Conservation (phyloP, 2,888 invertebrate genomes). For the Drosophila pullipes region DNA sequence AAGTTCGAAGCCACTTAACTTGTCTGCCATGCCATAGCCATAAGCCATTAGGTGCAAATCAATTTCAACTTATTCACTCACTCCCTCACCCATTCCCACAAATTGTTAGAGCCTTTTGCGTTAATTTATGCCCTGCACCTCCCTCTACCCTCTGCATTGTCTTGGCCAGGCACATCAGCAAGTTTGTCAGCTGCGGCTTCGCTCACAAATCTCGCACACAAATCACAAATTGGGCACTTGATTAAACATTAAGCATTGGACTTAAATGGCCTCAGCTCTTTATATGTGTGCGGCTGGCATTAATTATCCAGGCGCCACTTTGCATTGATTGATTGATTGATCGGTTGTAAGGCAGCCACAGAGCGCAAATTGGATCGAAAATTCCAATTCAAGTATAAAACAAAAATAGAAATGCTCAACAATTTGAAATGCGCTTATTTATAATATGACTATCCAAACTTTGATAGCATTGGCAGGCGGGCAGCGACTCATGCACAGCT, state of each 20-base stretch:
- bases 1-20: constrained; percentile 59
- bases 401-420: not conserved
- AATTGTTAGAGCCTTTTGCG: constrained; percentile 38
- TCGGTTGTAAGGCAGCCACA: constrained; percentile 1
- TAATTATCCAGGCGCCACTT: constrained; percentile 47
- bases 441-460: constrained; percentile 45
- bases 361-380: not conserved
- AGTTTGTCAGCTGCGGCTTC: constrained; percentile 58
- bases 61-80: constrained; percentile 46
- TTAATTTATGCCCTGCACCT: constrained; percentile 46
- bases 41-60: constrained; percentile 54
- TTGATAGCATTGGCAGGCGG: constrained; percentile 34
- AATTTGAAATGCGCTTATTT: constrained; percentile 37
- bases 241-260: constrained; percentile 48
- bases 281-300: constrained; percentile 38
- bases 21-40: constrained; percentile 37
- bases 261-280: constrained; percentile 46
- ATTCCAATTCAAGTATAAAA: not conserved
- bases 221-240: constrained; percentile 61
- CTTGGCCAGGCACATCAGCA: constrained; percentile 19
- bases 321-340: constrained; percentile 34
- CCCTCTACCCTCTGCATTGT: not conserved
- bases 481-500: not conserved
- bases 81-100: constrained; percentile 21
- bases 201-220: constrained; percentile 50